Base-by-base conservation (phyloP, 2,797 vertebrate species). In the Psittacula echo region DNA sequence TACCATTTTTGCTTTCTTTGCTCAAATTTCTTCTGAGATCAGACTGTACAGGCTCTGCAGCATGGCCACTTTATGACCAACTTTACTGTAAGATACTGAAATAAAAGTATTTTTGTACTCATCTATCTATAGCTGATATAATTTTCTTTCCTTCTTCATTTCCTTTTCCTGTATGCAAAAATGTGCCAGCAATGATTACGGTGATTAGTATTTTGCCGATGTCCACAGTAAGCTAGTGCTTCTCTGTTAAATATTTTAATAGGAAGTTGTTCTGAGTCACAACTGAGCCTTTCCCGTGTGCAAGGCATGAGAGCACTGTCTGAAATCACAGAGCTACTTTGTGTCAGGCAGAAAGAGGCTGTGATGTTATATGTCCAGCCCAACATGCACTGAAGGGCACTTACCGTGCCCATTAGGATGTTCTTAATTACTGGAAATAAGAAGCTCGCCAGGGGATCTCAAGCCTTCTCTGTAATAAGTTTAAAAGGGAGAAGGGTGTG, bases 381-480 rank as follows among this genome's bases (percentile, higher is more conserved):
- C 76, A 72, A 90, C 92, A 73, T 81, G 80, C 88, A 94, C 9
- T 86, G 85, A 89, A 75, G 77, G 90, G 85, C 92, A 96, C 91
- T 92, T 73, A 94, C 88, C 56, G 51, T 87, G 80, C 58, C 73
- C 90, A 78, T 83, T 79, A 95, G 83, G 86, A 94, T 85, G 51
- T 60, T 93, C 92, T 94, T 93, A 95, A 95, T 92, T 93, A 96
- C 64, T 78, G 87, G 94, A 86, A 93, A 90, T 94, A 96, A 91
- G 95, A 73, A 87, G 84, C 73, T 95, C 92, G 75, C 44, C 75
- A 48, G 70, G 62, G 67, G 77, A 92, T 71, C 56, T 85, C 80
- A 56, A 50, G 73, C 65, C 77, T 42, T 21, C 72, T 78, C 79
- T 67, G 75, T 95, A 95, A 85, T 91, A 85, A 94, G 74, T 82